Percentiles rank a stretch among this genome's conserved stretches.
phyloP scores from a whole-genome alignment of 2,797 vertebrate species.

The Notoglanidium macrostoma region DNA sequence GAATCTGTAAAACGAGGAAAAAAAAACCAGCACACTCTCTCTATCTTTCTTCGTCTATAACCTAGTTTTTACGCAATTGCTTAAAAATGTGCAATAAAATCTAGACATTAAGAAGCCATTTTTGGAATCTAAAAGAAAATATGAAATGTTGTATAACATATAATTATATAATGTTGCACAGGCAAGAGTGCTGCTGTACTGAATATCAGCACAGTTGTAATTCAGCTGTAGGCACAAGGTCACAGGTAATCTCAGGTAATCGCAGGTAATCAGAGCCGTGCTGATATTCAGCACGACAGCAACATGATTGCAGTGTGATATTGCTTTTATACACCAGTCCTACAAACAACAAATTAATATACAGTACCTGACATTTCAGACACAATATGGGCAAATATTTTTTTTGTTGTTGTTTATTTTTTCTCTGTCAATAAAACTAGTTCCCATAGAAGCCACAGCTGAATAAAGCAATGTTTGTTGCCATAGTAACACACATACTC shows the following conservation, averaged over 20 bases:
- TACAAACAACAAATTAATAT: not conserved
- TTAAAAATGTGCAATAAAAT: not conserved
- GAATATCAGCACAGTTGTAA: not conserved
- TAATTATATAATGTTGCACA: not conserved
- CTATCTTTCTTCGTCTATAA: not conserved
- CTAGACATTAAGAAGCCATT: not conserved
- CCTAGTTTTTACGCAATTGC: not conserved
- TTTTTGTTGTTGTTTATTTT: not conserved
- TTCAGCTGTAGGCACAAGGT: not conserved
- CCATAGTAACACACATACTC: not conserved
- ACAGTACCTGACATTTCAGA: not conserved
- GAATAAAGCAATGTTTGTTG: not conserved
- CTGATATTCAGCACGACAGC: not conserved
- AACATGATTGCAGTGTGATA: not conserved
- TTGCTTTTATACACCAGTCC: not conserved
- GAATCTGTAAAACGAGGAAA: not conserved
- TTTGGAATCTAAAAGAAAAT: not conserved
- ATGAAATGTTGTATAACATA: not conserved
- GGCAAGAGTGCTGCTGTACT: not conserved
- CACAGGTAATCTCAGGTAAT: not conserved
- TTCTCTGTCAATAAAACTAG: not conserved
- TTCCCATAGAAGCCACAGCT: not conserved
- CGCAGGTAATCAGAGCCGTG: not conserved
- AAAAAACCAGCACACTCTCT: not conserved
- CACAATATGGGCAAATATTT: not conserved